phyloP scores from a whole-genome alignment of 1,140 invertebrate species.

The Heliothis virescens region DNA sequence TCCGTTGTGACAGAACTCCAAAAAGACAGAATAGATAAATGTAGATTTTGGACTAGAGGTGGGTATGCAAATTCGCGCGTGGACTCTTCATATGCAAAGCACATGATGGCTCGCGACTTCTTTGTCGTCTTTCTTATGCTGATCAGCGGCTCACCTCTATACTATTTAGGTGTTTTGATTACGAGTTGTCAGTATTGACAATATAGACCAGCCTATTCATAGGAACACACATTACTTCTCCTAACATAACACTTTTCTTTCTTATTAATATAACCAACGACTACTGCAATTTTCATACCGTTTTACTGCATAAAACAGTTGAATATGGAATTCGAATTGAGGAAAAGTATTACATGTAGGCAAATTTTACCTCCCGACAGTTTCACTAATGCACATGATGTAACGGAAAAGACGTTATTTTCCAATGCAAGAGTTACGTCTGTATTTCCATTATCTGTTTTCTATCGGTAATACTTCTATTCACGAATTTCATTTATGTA shows the following conservation, averaged over 20 bases:
- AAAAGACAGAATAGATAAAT: conserved; percentile 70
- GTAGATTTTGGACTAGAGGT: conserved; percentile 66
- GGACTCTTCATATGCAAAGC: conserved; percentile 83
- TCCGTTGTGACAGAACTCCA: conserved; percentile 50
- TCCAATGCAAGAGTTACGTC: conserved; percentile 40
- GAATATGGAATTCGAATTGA: conserved; percentile 31
- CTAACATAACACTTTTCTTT: conserved; percentile 6
- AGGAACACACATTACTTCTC: conserved; percentile 12
- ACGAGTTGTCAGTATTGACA: conserved; percentile 40
- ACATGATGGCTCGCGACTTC: conserved; percentile 59
- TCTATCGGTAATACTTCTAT: conserved; percentile 67
- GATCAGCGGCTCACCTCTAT: conserved; percentile 53
- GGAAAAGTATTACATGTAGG: conserved; percentile 45
- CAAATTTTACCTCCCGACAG: conserved; percentile 47
- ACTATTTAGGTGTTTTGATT: conserved; percentile 55
- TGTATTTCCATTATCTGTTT: conserved; percentile 24
- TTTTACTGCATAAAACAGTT: conserved; percentile 16
- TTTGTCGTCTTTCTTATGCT: conserved; percentile 65
- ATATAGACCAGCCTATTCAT: conserved; percentile 25
- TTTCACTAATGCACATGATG: conserved; percentile 44
- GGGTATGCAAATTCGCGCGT: conserved; percentile 81
- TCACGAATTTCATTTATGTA: conserved; percentile 80
- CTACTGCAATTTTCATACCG: conserved; percentile 16
- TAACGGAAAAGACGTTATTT: conserved; percentile 52
- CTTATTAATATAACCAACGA: conserved; percentile 10